Percentiles rank a stretch among this genome's conserved stretches.
phyloP scores from a whole-genome alignment of 2,113 vertebrate species.

The Thryonomys swinderianus region DNA sequence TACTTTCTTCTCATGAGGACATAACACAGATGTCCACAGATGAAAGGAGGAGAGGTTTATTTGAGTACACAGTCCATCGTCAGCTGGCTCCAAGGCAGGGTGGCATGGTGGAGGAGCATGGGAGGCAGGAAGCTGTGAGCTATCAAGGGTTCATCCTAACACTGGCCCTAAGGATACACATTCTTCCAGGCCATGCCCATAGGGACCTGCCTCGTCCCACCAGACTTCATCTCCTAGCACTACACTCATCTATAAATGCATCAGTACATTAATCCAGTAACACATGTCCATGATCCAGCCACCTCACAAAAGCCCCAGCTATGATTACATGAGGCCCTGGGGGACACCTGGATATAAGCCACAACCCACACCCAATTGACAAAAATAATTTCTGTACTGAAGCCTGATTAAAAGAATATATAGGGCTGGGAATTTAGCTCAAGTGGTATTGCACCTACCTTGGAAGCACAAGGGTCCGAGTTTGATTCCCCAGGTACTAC shows the following conservation, averaged over 20 bases:
- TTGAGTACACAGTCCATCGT: neutral
- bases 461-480: too few species aligned
- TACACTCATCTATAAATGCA: neutral
- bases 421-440: neutral
- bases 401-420: neutral
- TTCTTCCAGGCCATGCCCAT: too few species aligned
- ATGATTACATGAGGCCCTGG: neutral
- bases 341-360: neutral
- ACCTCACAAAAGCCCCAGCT: neutral
- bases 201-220: too few species aligned
- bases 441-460: too few species aligned
- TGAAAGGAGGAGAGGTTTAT: neutral
- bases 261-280: neutral
- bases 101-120: neutral
- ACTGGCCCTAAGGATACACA: too few species aligned
- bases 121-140: neutral
- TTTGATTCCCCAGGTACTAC: too few species aligned
- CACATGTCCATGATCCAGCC: neutral
- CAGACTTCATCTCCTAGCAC: neutral
- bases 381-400: conserved; percentile 1
- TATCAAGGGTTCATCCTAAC: neutral
- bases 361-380: neutral
- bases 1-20: neutral
- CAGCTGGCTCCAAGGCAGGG: neutral
- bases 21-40: neutral